Evolutionary conservation across 2,888 invertebrate species (phyloP), one percentile per base, ranked within the genome.

Genomic region (Spodoptera picta): DNA sequence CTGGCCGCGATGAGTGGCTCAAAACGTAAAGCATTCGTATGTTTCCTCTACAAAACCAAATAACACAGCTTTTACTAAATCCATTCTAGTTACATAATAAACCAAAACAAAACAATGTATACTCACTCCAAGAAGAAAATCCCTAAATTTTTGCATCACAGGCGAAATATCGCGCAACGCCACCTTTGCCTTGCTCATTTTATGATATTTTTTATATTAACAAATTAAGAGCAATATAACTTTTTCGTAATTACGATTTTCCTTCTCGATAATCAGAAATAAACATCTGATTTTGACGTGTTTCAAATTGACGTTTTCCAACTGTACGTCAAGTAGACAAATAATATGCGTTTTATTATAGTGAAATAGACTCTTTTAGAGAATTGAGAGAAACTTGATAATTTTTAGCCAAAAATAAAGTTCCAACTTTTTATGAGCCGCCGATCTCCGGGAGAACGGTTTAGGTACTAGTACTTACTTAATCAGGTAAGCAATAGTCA

Each of bases 61-160:
- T 44, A 56, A 70, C 7, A 36, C 36, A 27, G 3, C 50, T 4
- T 55, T 50, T 52, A 36, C 36, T 2, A 0, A 36, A 36, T 36
- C 6, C 36, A 64, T 65, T 58, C 53, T 76, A 65, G 79, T 90
- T 89, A 90, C 84, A 88, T 89, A 85, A 91, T 82, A 56, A 36
- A 68, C 46, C 60, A 69, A 73, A 80, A 74, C 61, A 64, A 71
- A 51, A 63, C 53, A 27, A 43, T 57, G 57, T 45, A 75, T 70
- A 80, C 95, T 91, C 90, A 95, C 97, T 31, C 97, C 97, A n/a
- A 97, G 89, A 14, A 97, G 90, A 79, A 97, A 96, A 56, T 96
- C 94, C 54, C 97, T 93, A 0, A 97, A 2, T 14, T 88, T 92
- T 88, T 96, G 96, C 46, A 97, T 69, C 14, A 96, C 78, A 10